A percentile compares a stretch with the other conserved stretches of the same genome.
Conservation (phyloP, 2,797 vertebrate genomes). For the Pelochelys cantorii region DNA sequence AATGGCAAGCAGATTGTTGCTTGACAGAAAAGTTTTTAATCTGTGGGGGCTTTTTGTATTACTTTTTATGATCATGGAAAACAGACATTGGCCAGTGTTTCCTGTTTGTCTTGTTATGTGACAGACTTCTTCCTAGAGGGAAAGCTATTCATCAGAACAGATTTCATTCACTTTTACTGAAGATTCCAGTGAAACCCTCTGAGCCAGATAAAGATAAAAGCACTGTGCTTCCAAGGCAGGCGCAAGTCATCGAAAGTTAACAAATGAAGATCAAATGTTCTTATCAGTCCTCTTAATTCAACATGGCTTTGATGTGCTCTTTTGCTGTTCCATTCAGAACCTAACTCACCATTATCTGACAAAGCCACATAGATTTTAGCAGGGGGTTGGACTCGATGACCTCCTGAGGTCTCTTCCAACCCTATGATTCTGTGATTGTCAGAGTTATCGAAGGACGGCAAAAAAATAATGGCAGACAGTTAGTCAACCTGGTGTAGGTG, state of each 20-base stretch:
- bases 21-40: background rate
- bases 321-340: background rate
- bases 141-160: background rate
- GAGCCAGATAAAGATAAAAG: conserved; percentile 11
- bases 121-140: background rate
- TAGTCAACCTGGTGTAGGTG: background rate
- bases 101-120: rapidly evolving
- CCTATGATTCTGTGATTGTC: background rate
- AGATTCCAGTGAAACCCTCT: background rate
- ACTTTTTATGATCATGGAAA: conserved; percentile 1
- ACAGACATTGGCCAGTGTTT: background rate
- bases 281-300: background rate
- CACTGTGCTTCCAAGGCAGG: background rate
- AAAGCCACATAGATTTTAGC: background rate
- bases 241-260: background rate
- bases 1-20: background rate
- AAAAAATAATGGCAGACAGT: background rate
- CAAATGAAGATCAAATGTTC: background rate
- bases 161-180: background rate
- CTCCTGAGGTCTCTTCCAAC: no score
- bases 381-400: no score
- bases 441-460: background rate
- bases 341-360: background rate
- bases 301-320: background rate
- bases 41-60: background rate